Conservation (phyloP, 2,888 invertebrate genomes). For the Mylabris sibirica region DNA sequence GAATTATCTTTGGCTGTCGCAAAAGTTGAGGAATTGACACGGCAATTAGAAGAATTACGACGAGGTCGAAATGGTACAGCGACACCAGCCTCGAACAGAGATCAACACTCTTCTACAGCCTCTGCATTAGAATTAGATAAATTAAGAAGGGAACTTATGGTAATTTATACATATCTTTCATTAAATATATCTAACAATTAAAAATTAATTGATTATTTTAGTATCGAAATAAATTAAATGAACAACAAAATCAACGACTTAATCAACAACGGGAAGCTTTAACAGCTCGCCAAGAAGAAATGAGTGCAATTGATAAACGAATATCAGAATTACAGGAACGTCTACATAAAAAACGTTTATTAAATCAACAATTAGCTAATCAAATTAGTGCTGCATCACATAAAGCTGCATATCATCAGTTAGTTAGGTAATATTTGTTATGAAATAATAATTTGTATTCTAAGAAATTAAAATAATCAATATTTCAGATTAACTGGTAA, state of each 20-base stretch:
- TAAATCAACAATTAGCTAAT: constrained; percentile 78
- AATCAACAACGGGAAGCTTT: constrained; percentile 89
- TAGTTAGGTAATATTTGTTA: constrained; percentile 53
- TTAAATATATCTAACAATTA: too few relatives aligned
- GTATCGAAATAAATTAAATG: constrained; percentile 96
- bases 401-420: constrained; percentile 59
- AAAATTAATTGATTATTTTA: constrained; percentile 63
- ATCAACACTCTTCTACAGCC: constrained; percentile 68
- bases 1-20: constrained; percentile 96
- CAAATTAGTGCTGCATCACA: constrained; percentile 66
- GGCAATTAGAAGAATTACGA: constrained; percentile 91
- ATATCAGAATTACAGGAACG: constrained; percentile 94
- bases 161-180: constrained; percentile 62
- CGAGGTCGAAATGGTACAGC: constrained; percentile 63
- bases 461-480: not conserved
- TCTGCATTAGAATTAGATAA: constrained; percentile 92
- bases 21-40: constrained; percentile 94
- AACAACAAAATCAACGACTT: constrained; percentile 91
- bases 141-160: constrained; percentile 90
- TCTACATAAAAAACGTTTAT: constrained; percentile 84
- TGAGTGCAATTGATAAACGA: constrained; percentile 89
- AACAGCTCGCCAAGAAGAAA: constrained; percentile 88
- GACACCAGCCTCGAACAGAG: constrained; percentile 57
- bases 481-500: constrained; percentile 56
- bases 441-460: not conserved